phyloP scores from a whole-genome alignment of 2,888 invertebrate species.

The Aspidapion aeneum region DNA sequence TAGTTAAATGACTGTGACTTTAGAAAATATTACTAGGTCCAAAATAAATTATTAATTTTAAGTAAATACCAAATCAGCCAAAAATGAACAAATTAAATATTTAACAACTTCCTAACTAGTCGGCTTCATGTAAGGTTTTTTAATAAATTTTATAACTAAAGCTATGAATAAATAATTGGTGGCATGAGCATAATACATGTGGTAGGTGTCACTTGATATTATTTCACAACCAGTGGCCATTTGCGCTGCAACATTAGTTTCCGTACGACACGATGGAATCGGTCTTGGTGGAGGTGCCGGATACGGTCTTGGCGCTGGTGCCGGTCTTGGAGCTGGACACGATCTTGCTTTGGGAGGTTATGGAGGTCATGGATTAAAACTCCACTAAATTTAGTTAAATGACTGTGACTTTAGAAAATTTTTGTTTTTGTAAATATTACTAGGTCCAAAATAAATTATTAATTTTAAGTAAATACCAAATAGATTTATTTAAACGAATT shows the following conservation, averaged over 20 bases:
- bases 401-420: background rate
- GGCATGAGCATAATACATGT: too few relatives aligned
- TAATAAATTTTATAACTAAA: too few relatives aligned
- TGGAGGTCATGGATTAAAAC: conserved; percentile 2
- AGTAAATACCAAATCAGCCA: background rate
- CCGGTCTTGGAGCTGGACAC: conserved; percentile 7
- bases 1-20: background rate
- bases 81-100: too few relatives aligned
- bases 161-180: too few relatives aligned
- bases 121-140: too few relatives aligned
- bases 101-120: too few relatives aligned
- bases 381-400: background rate
- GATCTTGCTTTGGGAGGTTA: conserved; percentile 1
- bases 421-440: conserved; percentile 2
- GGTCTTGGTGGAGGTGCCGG: conserved; percentile 1
- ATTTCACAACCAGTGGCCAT: conserved; percentile 41
- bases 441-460: conserved; percentile 40
- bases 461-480: conserved; percentile 1
- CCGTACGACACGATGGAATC: conserved; percentile 40
- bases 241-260: conserved; percentile 34
- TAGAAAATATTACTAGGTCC: conserved; percentile 22
- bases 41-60: conserved; percentile 38
- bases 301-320: conserved; percentile 20
- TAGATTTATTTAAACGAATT: too few relatives aligned
- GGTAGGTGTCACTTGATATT: too few relatives aligned